phyloP scores from a whole-genome alignment of 2,113 vertebrate species.

The Clarias macrocephalus region DNA sequence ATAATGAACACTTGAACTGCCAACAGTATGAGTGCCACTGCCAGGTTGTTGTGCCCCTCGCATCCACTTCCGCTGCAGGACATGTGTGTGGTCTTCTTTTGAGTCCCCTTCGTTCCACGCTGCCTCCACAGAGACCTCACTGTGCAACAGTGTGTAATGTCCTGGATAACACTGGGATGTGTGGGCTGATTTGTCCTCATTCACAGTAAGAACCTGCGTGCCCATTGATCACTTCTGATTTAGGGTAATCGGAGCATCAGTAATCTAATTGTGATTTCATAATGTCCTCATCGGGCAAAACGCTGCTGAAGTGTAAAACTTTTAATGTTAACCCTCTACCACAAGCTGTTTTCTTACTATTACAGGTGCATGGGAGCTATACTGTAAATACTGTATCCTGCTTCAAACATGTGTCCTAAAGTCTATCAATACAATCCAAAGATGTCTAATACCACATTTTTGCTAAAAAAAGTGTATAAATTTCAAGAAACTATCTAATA shows the following conservation, averaged over 20 bases:
- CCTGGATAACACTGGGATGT: slow-evolving; percentile 25
- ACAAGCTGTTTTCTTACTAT: not conserved
- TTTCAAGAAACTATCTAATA: not conserved
- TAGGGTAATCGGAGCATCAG: slow-evolving; percentile 43
- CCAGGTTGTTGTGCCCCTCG: not conserved
- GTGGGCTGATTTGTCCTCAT: slow-evolving; percentile 38
- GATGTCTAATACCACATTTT: not conserved
- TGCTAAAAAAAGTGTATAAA: not conserved
- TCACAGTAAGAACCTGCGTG: slow-evolving; percentile 42
- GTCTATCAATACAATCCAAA: not conserved
- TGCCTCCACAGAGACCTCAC: slow-evolving; percentile 6
- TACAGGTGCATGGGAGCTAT: not conserved
- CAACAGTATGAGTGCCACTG: not conserved
- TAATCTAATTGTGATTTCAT: slow-evolving; percentile 49
- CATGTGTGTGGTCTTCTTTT: not conserved
- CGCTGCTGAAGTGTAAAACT: slow-evolving; percentile 8
- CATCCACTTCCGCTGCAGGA: not conserved
- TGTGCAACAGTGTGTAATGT: slow-evolving; percentile 42
- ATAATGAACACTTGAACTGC: slow-evolving; percentile 6
- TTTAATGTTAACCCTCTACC: slow-evolving; percentile 35
- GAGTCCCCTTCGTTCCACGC: not conserved
- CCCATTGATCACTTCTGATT: slow-evolving; percentile 38
- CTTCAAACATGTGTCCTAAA: not conserved
- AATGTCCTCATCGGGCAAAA: slow-evolving; percentile 19
- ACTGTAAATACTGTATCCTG: not conserved